Base-by-base conservation (phyloP, 2,797 vertebrate genomes). In the Furcifer pardalis region DNA sequence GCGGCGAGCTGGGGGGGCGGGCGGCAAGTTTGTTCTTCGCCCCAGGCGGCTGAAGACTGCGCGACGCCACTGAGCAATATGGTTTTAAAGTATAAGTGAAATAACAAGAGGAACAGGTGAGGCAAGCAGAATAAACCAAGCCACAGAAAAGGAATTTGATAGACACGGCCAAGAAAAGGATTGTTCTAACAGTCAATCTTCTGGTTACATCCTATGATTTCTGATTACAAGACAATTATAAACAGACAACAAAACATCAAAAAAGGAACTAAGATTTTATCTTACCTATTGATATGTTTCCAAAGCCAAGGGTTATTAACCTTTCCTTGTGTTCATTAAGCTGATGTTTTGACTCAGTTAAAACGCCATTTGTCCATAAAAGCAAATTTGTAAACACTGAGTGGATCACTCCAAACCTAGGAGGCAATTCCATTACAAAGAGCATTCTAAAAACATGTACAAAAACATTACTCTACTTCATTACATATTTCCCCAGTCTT, bases 311-410 rank as follows among this genome's bases (percentile, higher is more conserved):
- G 0, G 95, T 97, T 75, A 97, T 95, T 9, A 98, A 94, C 72
- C 97, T 96, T 88, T 97, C 97, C 85, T 97, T 97, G 82, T 99
- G 98, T 86, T 98, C 97, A 40, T 97, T 98, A 83, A 99, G 91
- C 60, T 98, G 98, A 92, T 99, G 98, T 89, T 99, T 98, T 0
- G 98, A 97, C 90, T 99, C 99, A 1, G 98, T 97, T 95, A 99
- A 96, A 86, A 99, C 96, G 0, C 98, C 97, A 13, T 97, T 98
- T 95, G 97, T 97, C 99, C 99, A 99, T 87, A 99, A 93, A 25
- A 99, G 97, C 72, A 99, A 96, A 94, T 99, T 99, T 82, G 99
- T 99, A 91, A 99, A 98, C 84, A 99, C 98, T 0, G 99, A 98
- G 76, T 99, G 99, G 92, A 99, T 99, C 81, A 99, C 97, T 7